Evolutionary conservation across 2,888 invertebrate species (phyloP).

Genomic region (Adineta ricciae): DNA sequence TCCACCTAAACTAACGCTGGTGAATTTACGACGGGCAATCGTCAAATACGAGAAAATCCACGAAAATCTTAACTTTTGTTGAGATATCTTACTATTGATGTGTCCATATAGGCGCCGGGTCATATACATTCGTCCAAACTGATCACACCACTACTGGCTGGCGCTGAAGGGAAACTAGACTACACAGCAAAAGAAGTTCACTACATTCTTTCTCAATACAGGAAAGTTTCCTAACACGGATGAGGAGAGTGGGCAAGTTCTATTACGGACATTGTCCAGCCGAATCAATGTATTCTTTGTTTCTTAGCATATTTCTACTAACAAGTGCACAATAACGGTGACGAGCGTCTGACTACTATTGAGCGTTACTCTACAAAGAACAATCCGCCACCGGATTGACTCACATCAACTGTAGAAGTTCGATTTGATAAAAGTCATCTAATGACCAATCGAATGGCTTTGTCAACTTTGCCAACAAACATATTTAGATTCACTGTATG

Average conservation of each 20-base stretch:
- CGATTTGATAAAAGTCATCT: neutral
- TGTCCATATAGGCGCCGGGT: neutral
- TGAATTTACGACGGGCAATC: neutral
- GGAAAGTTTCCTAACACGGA: neutral
- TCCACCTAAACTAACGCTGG: neutral
- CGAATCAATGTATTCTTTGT: neutral
- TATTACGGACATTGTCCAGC: too few relatives aligned
- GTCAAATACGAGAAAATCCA: neutral
- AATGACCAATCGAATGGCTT: neutral
- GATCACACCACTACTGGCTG: neutral
- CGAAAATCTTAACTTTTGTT: neutral
- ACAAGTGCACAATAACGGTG: neutral
- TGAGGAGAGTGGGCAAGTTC: neutral
- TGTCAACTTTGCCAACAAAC: neutral
- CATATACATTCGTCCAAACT: neutral
- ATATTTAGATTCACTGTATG: neutral
- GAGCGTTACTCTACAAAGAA: neutral
- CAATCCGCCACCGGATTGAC: neutral
- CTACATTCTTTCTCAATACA: neutral
- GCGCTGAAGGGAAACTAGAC: neutral
- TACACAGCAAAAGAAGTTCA: neutral
- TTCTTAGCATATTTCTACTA: neutral
- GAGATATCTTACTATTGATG: neutral
- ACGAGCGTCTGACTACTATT: neutral
- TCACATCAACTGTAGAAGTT: neutral